Base-by-base conservation (phyloP, 2,888 invertebrate genomes). In the Exocentrus adspersus region DNA sequence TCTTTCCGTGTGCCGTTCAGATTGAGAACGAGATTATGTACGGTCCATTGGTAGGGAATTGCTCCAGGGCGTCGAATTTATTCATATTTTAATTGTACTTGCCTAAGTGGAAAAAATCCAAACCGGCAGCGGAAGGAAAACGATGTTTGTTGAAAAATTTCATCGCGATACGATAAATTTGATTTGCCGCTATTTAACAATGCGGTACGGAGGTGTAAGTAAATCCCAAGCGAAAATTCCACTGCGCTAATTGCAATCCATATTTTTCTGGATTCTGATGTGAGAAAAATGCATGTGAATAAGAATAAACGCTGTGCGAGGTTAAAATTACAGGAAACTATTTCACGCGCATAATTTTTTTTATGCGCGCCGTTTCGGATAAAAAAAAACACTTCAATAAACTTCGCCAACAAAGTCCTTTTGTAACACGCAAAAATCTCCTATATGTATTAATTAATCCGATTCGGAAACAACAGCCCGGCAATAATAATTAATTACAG, bases 21-120 rank as follows among this genome's bases (percentile, higher is more conserved):
- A 77, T 77, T 76, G 78, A 79, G 78, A 78, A 80, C 74, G 76
- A 78, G 79, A 79, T 80, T 80, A 80, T 74, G 64, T 68, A 77
- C 77, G 79, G 79, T 80, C 78, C 77, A 80, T 80, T 77, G 80
- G 76, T 72, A 73, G 70, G 72, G 75, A 79, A 80, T 79, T 75
- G 78, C 79, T 78, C 64, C 68, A 70, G 77, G 79, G 72, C 72
- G 73, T 69, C 68, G 72, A 71, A 72, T 71, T 71, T 72, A 75
- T 77, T 72, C 71, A 73, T 77, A 75, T 76, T 76, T 75, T 77
- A 77, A 77, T 77, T 77, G 75, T 75, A 73, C 71, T 72, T 75
- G 74, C 73, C 74, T 73, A 72, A 67, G 73, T 75, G 75, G 76
- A 43, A 59, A 59, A 63, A 63, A 63, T 63, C 45, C 45, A 56